These are phyloP conservation scores for Lytechinus pictus DNA, from an alignment of 35 echinoderm and acorn worm species.

Conservation along the genomic window DNA sequence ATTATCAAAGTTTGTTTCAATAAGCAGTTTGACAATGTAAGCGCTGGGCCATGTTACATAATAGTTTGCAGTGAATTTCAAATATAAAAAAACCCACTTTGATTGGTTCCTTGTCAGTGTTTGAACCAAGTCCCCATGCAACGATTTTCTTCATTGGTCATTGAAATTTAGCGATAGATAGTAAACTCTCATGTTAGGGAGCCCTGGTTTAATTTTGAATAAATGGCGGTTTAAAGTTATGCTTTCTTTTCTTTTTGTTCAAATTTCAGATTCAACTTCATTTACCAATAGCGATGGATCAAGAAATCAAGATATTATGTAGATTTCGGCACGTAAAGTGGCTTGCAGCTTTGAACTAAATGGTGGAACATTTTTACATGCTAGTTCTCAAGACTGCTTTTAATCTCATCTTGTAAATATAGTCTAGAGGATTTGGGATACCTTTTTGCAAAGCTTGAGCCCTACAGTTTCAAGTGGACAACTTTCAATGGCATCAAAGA, in stretches of 20 bases:
- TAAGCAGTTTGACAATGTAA: no score
- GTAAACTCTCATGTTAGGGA: no score
- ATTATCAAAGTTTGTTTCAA: no score
- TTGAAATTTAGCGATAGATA: no score
- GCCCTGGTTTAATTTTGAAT: neutral
- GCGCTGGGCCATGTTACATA: no score
- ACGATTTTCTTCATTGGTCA: no score
- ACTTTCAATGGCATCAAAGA: neutral
- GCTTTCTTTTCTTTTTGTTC: neutral
- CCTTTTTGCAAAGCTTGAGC: neutral
- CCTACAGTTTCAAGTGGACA: neutral
- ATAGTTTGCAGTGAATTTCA: no score
- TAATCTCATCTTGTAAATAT: constrained; percentile 26
- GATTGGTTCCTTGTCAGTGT: no score
- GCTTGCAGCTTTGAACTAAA: neutral
- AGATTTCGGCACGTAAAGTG: neutral
- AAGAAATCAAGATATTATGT: neutral
- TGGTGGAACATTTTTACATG: neutral
- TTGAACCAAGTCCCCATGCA: no score
- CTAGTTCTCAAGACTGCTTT: constrained; percentile 26
- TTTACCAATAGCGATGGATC: constrained; percentile 56
- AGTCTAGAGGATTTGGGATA: neutral
- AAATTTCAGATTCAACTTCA: constrained; percentile 72
- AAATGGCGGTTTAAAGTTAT: no score
- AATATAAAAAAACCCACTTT: no score